A percentile compares a stretch with the other conserved stretches of the same genome.
Conservation (phyloP, 2,113 vertebrate species). For the Crocuta crocuta region DNA sequence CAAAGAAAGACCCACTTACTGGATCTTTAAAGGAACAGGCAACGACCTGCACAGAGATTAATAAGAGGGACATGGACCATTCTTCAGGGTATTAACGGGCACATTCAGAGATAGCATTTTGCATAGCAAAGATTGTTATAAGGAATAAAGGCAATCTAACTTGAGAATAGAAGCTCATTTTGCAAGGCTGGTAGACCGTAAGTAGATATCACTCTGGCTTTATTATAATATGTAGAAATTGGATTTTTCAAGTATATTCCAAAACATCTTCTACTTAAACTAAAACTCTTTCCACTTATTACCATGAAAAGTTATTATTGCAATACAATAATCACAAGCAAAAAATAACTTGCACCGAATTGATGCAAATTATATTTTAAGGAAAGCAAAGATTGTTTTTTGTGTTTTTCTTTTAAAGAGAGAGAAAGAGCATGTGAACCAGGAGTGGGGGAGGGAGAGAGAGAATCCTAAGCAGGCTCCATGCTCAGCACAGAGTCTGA, state of each 20-base stretch:
- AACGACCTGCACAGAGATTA: background rate
- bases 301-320: background rate
- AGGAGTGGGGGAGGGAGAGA: too few species aligned
- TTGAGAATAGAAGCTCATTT: background rate
- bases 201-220: background rate
- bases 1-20: constrained; percentile 42
- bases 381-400: background rate
- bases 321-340: background rate
- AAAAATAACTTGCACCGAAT: background rate
- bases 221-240: background rate
- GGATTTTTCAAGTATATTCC: constrained; percentile 2
- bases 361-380: background rate
- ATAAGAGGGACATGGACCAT: background rate
- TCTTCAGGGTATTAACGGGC: background rate
- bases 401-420: too few species aligned
- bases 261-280: background rate
- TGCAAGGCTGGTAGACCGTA: background rate
- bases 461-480: too few species aligned
- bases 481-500: too few species aligned
- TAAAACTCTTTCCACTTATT: background rate
- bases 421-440: too few species aligned
- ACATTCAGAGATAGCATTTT: background rate
- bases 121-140: background rate
- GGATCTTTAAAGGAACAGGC: background rate
- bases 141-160: background rate